Evolutionary conservation across 2,113 vertebrate genomes (phyloP), one percentile per base, ranked within the genome.

Genomic region (Oncorhynchus kisutch): DNA sequence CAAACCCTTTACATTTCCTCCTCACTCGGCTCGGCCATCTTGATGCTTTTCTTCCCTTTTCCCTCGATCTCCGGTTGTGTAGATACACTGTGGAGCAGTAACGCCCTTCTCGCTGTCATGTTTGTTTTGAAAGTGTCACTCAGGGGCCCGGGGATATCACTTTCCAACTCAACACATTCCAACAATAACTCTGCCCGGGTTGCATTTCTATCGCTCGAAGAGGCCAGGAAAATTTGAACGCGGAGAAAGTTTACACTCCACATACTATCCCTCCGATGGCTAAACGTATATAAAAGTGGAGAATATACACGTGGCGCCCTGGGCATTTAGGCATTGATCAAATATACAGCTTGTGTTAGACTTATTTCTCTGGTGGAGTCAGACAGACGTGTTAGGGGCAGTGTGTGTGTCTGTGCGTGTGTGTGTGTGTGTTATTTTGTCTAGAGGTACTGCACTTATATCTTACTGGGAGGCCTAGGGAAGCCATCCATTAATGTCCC

Each of bases 301-400:
- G 78, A 82, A 82, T 80, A 85, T 81, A 88, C 75, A 85, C 71
- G 78, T 84, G 81, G 57, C 70, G 71, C 45, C 80, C 60, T 51
- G 68, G 84, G 74, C 69, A 75, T 67, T 68, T 64, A 76, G 74
- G 71, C 62, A 62, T 76, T 88, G 82, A 90, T 90, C 85, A 91
- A 85, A 87, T 84, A 84, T 78, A 85, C 24, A 27, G 78, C 81
- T 68, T 54, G 16, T 22, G 77, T 64, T 11, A 83, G 82, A 76
- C 81, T 71, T 59, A 75, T 68, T 84, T 86, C 84, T 74, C 72
- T 70, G 67, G 71, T 71, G 71, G 51, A 74, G 48, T 62, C 73
- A 9, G 9, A 4, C 20, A 16, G 12, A 39, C 34, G 22, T 48
- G 59, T 27, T 48, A 5, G n/a, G 45, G 6, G n/a, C 8, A 9